Evolutionary conservation across 2,888 invertebrate genomes (phyloP), one percentile per base, ranked within the genome.

Genomic region (Nomada lathburiana): DNA sequence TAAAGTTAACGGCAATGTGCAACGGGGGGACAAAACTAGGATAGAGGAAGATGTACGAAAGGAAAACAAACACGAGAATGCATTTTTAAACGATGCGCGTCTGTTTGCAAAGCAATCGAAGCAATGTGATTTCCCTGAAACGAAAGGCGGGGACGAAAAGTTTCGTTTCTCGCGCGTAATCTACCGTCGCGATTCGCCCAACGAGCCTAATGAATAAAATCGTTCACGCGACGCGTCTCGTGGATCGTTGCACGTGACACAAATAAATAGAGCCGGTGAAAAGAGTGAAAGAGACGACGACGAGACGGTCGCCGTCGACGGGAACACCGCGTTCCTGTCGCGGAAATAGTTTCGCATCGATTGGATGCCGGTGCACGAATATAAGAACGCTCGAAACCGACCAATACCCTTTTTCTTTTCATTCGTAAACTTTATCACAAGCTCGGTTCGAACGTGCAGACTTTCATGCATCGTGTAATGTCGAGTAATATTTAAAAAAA

Each of bases 231-330:
- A 75, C 68, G 53, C 68, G 76, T 36, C 36, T 62, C 59, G 79
- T 52, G 73, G 82, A 72, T 80, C 55, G 59, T 67, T 73, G 76
- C 82, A 80, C 83, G 84, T 80, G 84, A 83, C 80, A 73, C 70
- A 73, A 80, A 76, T 84, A 79, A 74, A 82, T 65, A 72, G 71
- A 53, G n/a, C 16, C 63, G 53, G n/a, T 42, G n/a, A 29, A 26
- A 59, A 23, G 53, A n/a, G 55, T 44, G 52, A 64, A 44, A 64
- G 52, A 57, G 64, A 53, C 7, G 36, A 36, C 36, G 36, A 36
- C 36, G 47, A 44, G n/a, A 16, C 20, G 18, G 44, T 10, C 44
- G 29, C 5, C 9, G 42, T n/a, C 47, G 52, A 20, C 20, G 29
- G 2, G n/a, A 9, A 20, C 59, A 36, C 65, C 52, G 57, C 42